Conservation (phyloP, 2,888 invertebrate species). For the Hyposoter didymator region DNA sequence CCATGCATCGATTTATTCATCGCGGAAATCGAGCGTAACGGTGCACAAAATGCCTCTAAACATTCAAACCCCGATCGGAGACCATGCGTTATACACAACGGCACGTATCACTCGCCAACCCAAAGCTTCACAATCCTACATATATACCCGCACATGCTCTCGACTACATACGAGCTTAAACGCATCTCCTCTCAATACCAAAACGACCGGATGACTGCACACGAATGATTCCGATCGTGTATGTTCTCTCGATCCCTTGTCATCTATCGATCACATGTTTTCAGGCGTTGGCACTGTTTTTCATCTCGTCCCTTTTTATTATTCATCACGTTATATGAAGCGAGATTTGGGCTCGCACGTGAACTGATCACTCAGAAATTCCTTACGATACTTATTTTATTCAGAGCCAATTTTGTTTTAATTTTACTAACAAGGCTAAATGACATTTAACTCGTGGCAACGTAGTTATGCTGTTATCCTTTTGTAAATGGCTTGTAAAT, state of each 20-base stretch:
- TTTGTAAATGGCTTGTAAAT: too few relatives aligned
- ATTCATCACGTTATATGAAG: not conserved
- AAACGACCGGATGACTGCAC: conserved; percentile 46
- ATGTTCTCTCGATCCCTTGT: conserved; percentile 45
- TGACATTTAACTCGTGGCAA: too few relatives aligned
- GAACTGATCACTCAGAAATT: not conserved
- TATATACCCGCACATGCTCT: conserved; percentile 6
- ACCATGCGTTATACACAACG: conserved; percentile 53
- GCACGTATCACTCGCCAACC: conserved; percentile 63
- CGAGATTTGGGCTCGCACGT: not conserved
- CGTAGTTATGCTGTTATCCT: too few relatives aligned
- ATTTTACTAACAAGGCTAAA: not conserved
- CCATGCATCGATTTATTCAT: conserved; percentile 76
- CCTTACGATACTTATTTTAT: not conserved
- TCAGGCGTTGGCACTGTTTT: not conserved
- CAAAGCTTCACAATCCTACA: conserved; percentile 23
- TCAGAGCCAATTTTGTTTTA: not conserved
- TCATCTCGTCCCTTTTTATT: not conserved
- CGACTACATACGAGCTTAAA: conserved; percentile 7
- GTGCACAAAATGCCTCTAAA: conserved; percentile 77
- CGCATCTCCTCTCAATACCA: conserved; percentile 48
- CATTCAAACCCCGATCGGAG: conserved; percentile 68
- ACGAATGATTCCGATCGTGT: conserved; percentile 30
- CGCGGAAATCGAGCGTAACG: conserved; percentile 78
- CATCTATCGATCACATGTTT: conserved; percentile 59